A percentile compares a stretch with the other conserved stretches of the same genome.
Evolutionary conservation across 1,140 invertebrate species (phyloP).

Genomic region (Sarcophaga peregrina): DNA sequence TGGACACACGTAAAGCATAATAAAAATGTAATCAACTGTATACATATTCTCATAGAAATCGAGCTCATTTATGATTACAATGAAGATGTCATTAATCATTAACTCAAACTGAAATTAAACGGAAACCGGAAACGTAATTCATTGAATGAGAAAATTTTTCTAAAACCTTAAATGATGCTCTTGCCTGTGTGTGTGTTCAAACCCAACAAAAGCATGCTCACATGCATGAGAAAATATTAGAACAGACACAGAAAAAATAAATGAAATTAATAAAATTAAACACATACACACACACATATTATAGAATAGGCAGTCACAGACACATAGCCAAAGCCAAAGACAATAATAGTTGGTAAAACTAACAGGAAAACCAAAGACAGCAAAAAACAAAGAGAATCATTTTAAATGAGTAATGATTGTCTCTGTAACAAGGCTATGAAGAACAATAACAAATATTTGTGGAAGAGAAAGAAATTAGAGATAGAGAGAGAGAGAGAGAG

Average conservation of each 20-base stretch:
- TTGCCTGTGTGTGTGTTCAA: background rate
- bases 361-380: background rate
- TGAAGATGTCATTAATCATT: slow-evolving; percentile 23
- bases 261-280: too few species aligned
- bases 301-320: too few species aligned
- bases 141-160: slow-evolving; percentile 18
- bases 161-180: slow-evolving; percentile 4
- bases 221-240: background rate
- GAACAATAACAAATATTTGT: background rate
- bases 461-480: background rate
- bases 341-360: background rate
- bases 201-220: background rate
- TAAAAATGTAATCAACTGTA: too few species aligned
- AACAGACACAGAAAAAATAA: too few species aligned
- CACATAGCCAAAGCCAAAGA: too few species aligned
- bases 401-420: slow-evolving; percentile 22
- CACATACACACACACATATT: too few species aligned
- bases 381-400: background rate
- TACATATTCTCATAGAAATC: too few species aligned
- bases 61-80: slow-evolving; percentile 6
- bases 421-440: background rate
- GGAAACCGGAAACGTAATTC: background rate
- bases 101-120: background rate
- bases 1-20: too few species aligned
- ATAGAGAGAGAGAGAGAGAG: too few species aligned